phyloP scores from a whole-genome alignment of 2,888 invertebrate genomes.

The Parascotia fuliginaria region DNA sequence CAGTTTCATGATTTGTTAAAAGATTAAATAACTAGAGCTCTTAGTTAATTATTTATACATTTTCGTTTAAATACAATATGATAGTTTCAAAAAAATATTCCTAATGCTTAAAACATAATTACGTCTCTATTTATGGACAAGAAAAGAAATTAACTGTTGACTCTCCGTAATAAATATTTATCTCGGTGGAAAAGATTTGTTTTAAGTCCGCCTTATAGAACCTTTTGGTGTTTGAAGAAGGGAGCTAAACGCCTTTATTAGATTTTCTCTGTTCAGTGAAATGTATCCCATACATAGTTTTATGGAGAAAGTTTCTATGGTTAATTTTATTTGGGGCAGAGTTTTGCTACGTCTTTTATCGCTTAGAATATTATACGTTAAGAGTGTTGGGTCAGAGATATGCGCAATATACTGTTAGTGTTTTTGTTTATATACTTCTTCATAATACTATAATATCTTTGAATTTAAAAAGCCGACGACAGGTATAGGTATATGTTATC shows the following conservation, averaged over 20 bases:
- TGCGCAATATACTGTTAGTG: too few species aligned
- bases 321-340: conserved; percentile 8
- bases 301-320: conserved; percentile 17
- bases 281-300: conserved; percentile 20
- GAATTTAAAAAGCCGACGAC: too few species aligned
- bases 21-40: conserved; percentile 28
- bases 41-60: conserved; percentile 25
- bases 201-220: conserved; percentile 47
- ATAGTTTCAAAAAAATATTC: conserved; percentile 38
- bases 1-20: conserved; percentile 33
- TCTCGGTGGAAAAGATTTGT: conserved; percentile 53
- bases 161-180: conserved; percentile 61
- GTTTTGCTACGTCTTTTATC: background rate
- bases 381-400: background rate
- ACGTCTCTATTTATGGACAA: conserved; percentile 35
- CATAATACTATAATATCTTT: too few species aligned
- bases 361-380: conserved; percentile 1
- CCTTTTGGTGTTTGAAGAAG: conserved; percentile 51
- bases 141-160: conserved; percentile 55
- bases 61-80: conserved; percentile 27
- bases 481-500: too few species aligned
- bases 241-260: conserved; percentile 46
- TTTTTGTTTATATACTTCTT: too few species aligned
- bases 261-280: conserved; percentile 25
- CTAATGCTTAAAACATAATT: conserved; percentile 38